phyloP scores from a whole-genome alignment of 2,113 vertebrate species.

The Phalacrocorax brasilianus region DNA sequence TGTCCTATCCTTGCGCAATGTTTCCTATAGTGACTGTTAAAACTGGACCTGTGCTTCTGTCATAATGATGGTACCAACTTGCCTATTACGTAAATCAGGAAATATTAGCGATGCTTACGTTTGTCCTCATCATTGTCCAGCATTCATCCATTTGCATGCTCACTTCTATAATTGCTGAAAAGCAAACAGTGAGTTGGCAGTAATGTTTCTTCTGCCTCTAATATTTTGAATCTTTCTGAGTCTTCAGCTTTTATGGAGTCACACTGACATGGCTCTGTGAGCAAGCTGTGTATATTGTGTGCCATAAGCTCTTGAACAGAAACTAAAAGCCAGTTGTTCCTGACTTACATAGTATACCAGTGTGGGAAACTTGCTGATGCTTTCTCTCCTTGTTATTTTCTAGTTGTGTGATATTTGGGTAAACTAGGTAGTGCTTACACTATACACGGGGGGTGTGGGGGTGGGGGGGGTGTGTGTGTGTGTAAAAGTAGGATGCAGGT shows the following conservation, averaged over 20 bases:
- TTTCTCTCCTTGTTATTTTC: background rate
- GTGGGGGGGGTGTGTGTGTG: too few species aligned
- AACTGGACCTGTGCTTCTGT: background rate
- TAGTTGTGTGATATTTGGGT: background rate
- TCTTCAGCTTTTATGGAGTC: background rate
- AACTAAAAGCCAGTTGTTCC: background rate
- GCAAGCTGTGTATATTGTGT: background rate
- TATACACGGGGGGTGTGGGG: background rate
- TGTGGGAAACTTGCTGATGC: background rate
- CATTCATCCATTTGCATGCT: background rate
- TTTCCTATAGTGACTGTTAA: background rate
- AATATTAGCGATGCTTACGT: background rate
- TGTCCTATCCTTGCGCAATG: background rate
- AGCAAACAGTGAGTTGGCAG: background rate
- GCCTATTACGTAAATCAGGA: background rate
- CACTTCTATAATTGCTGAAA: rapidly evolving
- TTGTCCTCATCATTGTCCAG: background rate
- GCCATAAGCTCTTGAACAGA: background rate
- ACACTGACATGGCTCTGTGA: background rate
- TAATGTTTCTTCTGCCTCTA: background rate
- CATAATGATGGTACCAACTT: background rate
- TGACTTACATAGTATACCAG: rapidly evolving
- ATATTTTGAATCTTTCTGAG: background rate
- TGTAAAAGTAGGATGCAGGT: background rate
- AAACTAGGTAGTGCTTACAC: background rate